Base-by-base conservation (phyloP, 1,140 invertebrate species). In the Drosophila sproati region DNA sequence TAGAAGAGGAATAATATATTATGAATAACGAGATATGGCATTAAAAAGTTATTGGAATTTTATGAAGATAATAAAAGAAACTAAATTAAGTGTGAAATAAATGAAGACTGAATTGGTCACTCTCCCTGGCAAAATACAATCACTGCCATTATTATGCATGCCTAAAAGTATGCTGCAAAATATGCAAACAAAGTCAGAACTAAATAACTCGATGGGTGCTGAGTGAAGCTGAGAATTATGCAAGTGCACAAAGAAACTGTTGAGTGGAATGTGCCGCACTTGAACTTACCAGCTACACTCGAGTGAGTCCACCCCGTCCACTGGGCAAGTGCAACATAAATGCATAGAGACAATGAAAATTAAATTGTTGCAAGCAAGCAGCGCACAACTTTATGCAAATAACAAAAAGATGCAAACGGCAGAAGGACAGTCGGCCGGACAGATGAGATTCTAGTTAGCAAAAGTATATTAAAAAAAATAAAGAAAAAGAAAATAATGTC, bases 281-380 rank as follows among this genome's bases (percentile, higher is more conserved):
- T 88, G 83, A 88, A 88, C 83, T 89, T 88, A 72, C 69, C 67
- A 55, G 55, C 45, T 61, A 68, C 82, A 69, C 69, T 71, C 72
- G 79, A 82, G 75, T 61, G 57, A 69, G 29, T 39, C 47, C 37
- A 64, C 31, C 47, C 48, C 31, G 56, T 73, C 43, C 63, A 43
- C 10, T 43, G 10, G 51, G 51, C 83, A 78, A 89, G 70, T 89
- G 80, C 83, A 88, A 79, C 83, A 88, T 82, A 88, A 89, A 88
- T 88, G 83, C 83, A 88, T 88, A 89, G 66, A 73, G 71, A 88
- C 83, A 88, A 88, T 88, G 83, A 83, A 82, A 88, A 88, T 88
- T 88, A 80, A 88, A 73, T 83, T 82, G 63, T 67, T 57, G 78
- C 78, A 43, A 43, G 39, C 39, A 68, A 67, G 67, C 41, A 43